Evolutionary conservation across 2,113 vertebrate genomes (phyloP), one percentile per base, ranked within the genome.

Genomic region (Caranx ignobilis): DNA sequence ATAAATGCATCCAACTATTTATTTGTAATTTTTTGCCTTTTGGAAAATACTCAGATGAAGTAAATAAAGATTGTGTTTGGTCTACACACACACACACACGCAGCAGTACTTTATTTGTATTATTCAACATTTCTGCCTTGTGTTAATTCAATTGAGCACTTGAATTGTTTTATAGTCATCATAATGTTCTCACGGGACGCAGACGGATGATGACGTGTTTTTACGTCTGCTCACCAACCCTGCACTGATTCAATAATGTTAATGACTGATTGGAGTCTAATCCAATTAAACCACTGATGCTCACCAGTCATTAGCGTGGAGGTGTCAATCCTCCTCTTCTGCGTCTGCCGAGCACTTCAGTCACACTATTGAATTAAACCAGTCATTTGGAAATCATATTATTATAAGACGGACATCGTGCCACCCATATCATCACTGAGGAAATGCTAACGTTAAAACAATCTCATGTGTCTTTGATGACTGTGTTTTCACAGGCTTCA

Each of bases 11-110:
- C 87, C 70, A 67, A 84, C 31, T 95, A 94, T 95, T 96, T 96
- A 94, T 96, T 95, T 95, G 93, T 94, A 95, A 94, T 50, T 84
- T 50, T 84, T 94, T 94, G 85, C 81, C 86, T 93, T 95, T 95
- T 84, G 39, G 91, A 81, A 80, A 71, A 26, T 59, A 43, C 90
- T 94, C 15, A 41, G 77, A 71, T 84, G 32, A 93, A 81, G 71
- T 66, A 63, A 92, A 88, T 85, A 93, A 92, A 88, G 43, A 76
- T 73, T 79, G 56, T 73, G 87, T 81, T 87, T 73, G 70, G 77
- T 88, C 72, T 87, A 72, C 1, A 26, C 26, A 26, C 26, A 26
- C 26, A 26, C 26, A 26, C 26, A 26, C 26, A 5, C 43, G 12
- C 66, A 64, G n/a, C 31, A 62, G 39, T 3, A 0, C 59, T 66